Base-by-base conservation (phyloP, 1,140 invertebrate species). In the Atta texana region DNA sequence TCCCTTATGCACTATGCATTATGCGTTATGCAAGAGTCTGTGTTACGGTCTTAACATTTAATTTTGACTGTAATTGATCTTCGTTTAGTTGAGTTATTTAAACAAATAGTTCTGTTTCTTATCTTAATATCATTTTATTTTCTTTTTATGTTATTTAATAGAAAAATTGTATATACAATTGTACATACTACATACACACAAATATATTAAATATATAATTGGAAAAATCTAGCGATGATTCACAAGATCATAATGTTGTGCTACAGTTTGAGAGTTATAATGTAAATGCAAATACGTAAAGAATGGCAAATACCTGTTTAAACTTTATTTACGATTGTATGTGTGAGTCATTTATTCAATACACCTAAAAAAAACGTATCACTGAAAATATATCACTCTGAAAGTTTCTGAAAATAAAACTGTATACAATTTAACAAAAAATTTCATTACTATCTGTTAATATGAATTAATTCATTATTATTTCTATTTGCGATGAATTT, bases 251-350 rank as follows among this genome's bases (percentile, higher is more conserved):
- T 51, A 4, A 2, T 28, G 21, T 68, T 21, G 34, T 34, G 34
- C 12, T 39, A 24, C 34, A 49, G 14, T 68, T 31, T 53, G 16
- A 53, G 3, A 81, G 14, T 81, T 80, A 80, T 18, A 18, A 80
- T 44, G 28, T 28, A 61, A 24, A 24, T 44, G 28, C 24, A 61
- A 24, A 24, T 68, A 61, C 63, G 6, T 39, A 12, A 21, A 24
- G 34, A 12, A 14, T 63, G 14, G 28, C 3, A 28, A 71, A 21
- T 24, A 61, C 16, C 59, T 31, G 24, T 39, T 69, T 81, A 24
- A 57, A 39, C 0, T 28, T 68, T 24, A 69, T 55, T 55, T 71
- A 69, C 31, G n/a, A 69, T 55, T 39, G 0, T 10, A 0, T 34
- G 21, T 21, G 8, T 1, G n/a, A 57, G 34, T 34, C 7, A 34